phyloP scores from a whole-genome alignment of 2,797 vertebrate genomes.

The Myoxocephalus aenaeus region DNA sequence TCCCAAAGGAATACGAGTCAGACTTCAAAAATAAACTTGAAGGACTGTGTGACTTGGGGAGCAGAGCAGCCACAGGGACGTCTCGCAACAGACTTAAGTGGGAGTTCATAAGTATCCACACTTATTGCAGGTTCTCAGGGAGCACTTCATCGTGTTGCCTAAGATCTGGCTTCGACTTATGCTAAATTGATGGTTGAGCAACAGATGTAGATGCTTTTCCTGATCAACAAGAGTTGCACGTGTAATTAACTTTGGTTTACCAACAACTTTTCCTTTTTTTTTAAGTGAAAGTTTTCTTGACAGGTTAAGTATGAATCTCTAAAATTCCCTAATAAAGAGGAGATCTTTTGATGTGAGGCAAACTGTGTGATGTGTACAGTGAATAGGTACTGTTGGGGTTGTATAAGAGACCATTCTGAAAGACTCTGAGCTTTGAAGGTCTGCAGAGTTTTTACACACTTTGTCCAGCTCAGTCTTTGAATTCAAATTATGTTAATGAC shows the following conservation, averaged over 20 bases:
- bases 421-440: conserved; percentile 53
- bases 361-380: conserved; percentile 26
- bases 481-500: conserved; percentile 60
- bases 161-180: conserved; percentile 19
- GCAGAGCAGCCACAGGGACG: conserved; percentile 38
- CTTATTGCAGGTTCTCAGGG: conserved; percentile 16
- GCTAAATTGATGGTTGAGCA: conserved; percentile 25
- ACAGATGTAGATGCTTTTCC: conserved; percentile 26
- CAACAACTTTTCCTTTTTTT: neutral
- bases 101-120: conserved; percentile 49
- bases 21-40: conserved; percentile 69
- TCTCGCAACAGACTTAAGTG: conserved; percentile 26
- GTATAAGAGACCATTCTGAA: conserved; percentile 42
- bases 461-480: conserved; percentile 38
- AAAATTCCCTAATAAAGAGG: conserved; percentile 22
- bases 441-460: conserved; percentile 37
- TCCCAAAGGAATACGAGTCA: conserved; percentile 67
- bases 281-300: conserved; percentile 22
- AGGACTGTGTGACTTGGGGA: conserved; percentile 60
- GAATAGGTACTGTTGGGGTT: conserved; percentile 21
- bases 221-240: conserved; percentile 19
- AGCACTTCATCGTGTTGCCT: conserved; percentile 12
- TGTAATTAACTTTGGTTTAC: conserved; percentile 11
- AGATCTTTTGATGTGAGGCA: conserved; percentile 33
- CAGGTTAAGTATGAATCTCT: conserved; percentile 18